These are phyloP conservation scores for Ataeniobius toweri DNA, from an alignment of 2,797 vertebrate species.

Conservation along the genomic window DNA sequence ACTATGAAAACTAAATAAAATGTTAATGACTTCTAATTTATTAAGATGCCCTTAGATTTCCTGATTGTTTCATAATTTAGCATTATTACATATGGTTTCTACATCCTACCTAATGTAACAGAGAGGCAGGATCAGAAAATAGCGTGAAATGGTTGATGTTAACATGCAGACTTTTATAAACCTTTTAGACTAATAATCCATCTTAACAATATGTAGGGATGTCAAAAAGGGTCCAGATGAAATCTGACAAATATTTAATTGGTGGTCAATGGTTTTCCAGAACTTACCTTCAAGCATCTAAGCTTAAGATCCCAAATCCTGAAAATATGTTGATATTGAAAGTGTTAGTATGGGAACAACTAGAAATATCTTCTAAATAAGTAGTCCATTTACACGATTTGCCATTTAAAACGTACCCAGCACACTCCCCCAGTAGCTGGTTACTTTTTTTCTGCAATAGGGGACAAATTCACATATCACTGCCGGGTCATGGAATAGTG, in stretches of 20 bases:
- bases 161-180: background rate
- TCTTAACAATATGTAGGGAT: no score
- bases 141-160: background rate
- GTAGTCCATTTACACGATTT: background rate
- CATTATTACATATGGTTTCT: background rate
- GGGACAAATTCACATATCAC: constrained; percentile 18
- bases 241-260: no score
- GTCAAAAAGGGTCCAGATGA: background rate
- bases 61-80: background rate
- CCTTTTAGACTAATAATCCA: background rate
- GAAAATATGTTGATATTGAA: background rate
- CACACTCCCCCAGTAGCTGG: background rate
- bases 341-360: background rate
- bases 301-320: background rate
- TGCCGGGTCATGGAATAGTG: constrained; percentile 42
- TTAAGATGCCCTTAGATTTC: background rate
- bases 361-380: background rate
- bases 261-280: no score
- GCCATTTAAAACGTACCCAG: constrained; percentile 20
- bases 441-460: constrained; percentile 12
- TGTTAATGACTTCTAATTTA: background rate
- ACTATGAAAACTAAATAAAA: background rate
- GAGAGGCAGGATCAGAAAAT: background rate
- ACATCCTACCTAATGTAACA: background rate
- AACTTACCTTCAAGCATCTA: background rate